Percentiles rank a stretch among this genome's conserved stretches.
phyloP scores from a whole-genome alignment of 1,140 invertebrate genomes.

The Ceratitis capitata region DNA sequence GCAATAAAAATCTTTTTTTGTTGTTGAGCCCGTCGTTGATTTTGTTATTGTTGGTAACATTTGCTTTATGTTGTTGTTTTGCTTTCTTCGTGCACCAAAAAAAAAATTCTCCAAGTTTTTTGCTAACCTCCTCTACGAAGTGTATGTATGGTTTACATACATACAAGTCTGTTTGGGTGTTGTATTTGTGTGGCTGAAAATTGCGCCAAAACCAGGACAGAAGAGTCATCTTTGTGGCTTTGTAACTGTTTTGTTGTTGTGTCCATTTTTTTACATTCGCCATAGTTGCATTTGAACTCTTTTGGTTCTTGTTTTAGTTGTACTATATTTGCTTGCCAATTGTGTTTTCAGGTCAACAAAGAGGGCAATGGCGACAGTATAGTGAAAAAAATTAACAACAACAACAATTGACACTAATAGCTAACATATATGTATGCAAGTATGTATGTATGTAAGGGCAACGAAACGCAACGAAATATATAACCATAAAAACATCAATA shows the following conservation, averaged over 20 bases:
- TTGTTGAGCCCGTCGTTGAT: background rate
- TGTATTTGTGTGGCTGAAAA: background rate
- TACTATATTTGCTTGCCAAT: slow-evolving; percentile 36
- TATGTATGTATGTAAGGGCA: background rate
- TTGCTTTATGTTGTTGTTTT: too few relatives aligned
- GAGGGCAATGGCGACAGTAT: slow-evolving; percentile 11
- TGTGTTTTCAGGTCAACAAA: slow-evolving; percentile 45
- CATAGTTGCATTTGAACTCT: too few relatives aligned
- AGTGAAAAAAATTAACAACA: too few relatives aligned
- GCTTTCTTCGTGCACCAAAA: background rate
- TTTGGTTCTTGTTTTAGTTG: background rate
- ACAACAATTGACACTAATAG: background rate
- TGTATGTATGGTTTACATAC: background rate
- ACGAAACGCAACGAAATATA: background rate
- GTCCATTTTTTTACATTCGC: background rate
- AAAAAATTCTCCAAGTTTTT: background rate
- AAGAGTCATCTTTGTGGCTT: background rate
- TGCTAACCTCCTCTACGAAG: background rate
- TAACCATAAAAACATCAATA: background rate
- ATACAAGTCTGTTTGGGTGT: background rate
- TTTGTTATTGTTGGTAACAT: background rate
- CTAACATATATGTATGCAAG: background rate
- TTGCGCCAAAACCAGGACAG: slow-evolving; percentile 13
- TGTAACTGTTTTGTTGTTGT: background rate
- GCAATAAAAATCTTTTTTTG: background rate